phyloP scores from a whole-genome alignment of 1,140 invertebrate genomes.

The Arion vulgaris region DNA sequence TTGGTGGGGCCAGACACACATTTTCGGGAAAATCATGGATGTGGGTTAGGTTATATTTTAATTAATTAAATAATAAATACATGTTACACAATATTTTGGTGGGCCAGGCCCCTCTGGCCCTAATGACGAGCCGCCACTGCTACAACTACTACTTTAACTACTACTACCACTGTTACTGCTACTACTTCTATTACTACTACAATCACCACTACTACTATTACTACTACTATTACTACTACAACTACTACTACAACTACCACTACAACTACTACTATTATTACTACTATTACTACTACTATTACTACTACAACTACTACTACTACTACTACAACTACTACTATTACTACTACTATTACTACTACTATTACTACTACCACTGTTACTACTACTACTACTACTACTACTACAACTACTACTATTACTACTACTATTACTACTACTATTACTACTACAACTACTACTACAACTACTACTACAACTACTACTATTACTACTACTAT shows the following conservation, averaged over 20 bases:
- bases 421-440: constrained; percentile 21
- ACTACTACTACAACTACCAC: constrained; percentile 1
- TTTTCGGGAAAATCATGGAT: too few relatives aligned
- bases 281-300: constrained; percentile 20
- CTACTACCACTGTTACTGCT: neutral
- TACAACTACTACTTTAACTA: too few relatives aligned
- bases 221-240: constrained; percentile 15
- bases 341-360: constrained; percentile 27
- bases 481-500: constrained; percentile 5
- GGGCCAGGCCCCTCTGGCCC: too few relatives aligned
- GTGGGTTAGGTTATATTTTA: too few relatives aligned
- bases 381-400: constrained; percentile 4
- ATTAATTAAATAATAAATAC: too few relatives aligned
- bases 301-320: constrained; percentile 13
- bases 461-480: neutral
- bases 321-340: neutral
- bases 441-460: constrained; percentile 12
- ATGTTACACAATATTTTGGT: too few relatives aligned
- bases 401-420: constrained; percentile 3
- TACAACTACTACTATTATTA: constrained; percentile 15
- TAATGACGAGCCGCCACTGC: too few relatives aligned
- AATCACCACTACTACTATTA: too few relatives aligned
- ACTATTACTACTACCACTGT: constrained; percentile 19
- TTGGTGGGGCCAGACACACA: too few relatives aligned
- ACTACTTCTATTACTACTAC: neutral